Evolutionary conservation across 1,140 invertebrate species (phyloP), one percentile per base, ranked within the genome.

Genomic region (Parapsyche elsis): DNA sequence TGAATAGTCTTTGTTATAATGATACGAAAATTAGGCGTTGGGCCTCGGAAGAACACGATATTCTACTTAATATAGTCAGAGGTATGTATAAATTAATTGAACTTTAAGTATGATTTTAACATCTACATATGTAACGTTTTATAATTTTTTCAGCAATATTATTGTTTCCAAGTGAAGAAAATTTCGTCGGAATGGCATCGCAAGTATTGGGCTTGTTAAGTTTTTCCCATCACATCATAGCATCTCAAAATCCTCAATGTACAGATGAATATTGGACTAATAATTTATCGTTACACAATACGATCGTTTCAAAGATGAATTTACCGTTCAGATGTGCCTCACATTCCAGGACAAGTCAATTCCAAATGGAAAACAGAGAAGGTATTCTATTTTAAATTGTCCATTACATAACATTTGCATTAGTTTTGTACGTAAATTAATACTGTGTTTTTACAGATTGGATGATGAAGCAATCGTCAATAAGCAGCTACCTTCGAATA

Each of bases 21-120:
- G 88, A 88, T 82, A 53, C 86, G 26, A 86, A 85, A 19, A 86
- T 90, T 78, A 87, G 92, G 57, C 89, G 91, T 49, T 86, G 87
- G 61, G 84, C 93, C 10, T 89, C 90, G 4, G 88, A 87, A 83
- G 86, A 90, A 78, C 74, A 85, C 19, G 89, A 91, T 78, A 83
- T 92, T 57, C 87, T 90, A 57, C 87, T 89, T 78, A 90, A 90
- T 80, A 87, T 92, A 70, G 81, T 93, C 46, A 87, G 92, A 89
- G 91, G 92, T 92, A 87, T 83, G 16, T 92, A 87, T 83, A 5
- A 38, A 38, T 38, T 53, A 53, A 5, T 53, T 53, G 10, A 5
- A 16, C 12, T 53, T 73, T 2, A 7, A 84, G 84, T 80, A 71
- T 67, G 26, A 16, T 57, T 30, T 14, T 73, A 4, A 1, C 12